Evolutionary conservation across 64 coral and sea anemone species (phyloP).

Genomic region (Anthopleura sola): DNA sequence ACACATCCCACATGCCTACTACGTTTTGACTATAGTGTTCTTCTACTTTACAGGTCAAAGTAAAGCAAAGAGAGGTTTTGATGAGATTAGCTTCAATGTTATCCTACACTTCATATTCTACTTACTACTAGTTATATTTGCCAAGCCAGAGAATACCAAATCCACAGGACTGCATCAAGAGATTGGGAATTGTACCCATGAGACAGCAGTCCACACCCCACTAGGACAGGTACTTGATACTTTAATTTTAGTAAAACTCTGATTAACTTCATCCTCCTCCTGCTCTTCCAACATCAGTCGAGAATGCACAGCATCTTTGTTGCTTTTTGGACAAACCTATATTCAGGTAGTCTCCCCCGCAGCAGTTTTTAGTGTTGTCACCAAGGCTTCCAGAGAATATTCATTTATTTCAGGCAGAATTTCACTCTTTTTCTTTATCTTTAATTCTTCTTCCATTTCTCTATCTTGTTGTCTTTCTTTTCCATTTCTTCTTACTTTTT

Average conservation of each 20-base stretch:
- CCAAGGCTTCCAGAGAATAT: too few relatives aligned
- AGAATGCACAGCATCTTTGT: too few relatives aligned
- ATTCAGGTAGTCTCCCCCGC: too few relatives aligned
- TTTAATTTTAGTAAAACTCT: neutral
- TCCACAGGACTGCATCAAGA: slow-evolving; percentile 9
- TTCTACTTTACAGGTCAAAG: neutral
- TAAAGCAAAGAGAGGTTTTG: neutral
- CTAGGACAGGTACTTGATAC: slow-evolving; percentile 14
- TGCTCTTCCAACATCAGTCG: too few relatives aligned
- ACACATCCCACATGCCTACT: neutral
- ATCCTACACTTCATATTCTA: slow-evolving; percentile 10
- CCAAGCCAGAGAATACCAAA: neutral
- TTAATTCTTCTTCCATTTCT: too few relatives aligned
- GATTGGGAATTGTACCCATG: slow-evolving; percentile 18
- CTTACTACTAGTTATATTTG: neutral
- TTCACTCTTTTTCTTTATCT: too few relatives aligned
- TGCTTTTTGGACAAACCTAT: too few relatives aligned
- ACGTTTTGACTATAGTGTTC: neutral
- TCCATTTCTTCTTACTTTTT: too few relatives aligned
- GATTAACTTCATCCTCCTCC: neutral
- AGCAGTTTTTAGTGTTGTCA: too few relatives aligned
- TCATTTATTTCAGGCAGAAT: too few relatives aligned
- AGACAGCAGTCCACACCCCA: slow-evolving; percentile 13
- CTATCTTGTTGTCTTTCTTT: too few relatives aligned
- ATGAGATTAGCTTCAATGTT: slow-evolving; percentile 25